A percentile compares a stretch with the other conserved stretches of the same genome.
Conservation (phyloP, 1,140 invertebrate species). For the Magallana gigas region DNA sequence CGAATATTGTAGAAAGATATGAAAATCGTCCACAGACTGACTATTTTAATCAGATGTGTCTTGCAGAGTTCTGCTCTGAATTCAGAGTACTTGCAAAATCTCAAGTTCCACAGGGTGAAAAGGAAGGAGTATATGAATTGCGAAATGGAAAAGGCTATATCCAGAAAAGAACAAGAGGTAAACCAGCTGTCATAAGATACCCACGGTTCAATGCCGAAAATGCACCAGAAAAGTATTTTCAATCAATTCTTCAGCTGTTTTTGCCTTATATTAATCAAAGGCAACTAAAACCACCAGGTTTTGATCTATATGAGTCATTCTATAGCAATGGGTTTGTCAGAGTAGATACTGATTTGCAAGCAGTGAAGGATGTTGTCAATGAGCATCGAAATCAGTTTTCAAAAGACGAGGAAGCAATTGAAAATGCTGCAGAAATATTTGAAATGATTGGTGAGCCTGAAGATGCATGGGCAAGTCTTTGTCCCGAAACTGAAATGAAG, state of each 20-base stretch:
- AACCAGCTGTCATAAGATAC: no score
- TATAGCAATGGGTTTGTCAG: background rate
- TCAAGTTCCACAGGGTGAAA: background rate
- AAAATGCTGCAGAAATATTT: background rate
- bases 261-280: background rate
- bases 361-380: conserved; percentile 15
- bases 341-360: background rate
- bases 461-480: conserved; percentile 35
- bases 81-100: conserved; percentile 15
- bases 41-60: conserved; percentile 9
- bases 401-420: conserved; percentile 1
- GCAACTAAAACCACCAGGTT: background rate
- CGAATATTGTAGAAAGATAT: conserved; percentile 29
- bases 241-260: background rate
- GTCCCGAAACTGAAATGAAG: conserved; percentile 14
- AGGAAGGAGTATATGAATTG: conserved; percentile 8
- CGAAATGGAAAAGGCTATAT: conserved; percentile 23
- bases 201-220: no score
- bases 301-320: background rate
- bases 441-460: background rate
- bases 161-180: conserved; percentile 21
- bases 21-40: background rate
- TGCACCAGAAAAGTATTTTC: no score
- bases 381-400: background rate
- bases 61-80: conserved; percentile 43